Conservation (phyloP, 2,888 invertebrate genomes). For the Pachliopta kotzebuea region DNA sequence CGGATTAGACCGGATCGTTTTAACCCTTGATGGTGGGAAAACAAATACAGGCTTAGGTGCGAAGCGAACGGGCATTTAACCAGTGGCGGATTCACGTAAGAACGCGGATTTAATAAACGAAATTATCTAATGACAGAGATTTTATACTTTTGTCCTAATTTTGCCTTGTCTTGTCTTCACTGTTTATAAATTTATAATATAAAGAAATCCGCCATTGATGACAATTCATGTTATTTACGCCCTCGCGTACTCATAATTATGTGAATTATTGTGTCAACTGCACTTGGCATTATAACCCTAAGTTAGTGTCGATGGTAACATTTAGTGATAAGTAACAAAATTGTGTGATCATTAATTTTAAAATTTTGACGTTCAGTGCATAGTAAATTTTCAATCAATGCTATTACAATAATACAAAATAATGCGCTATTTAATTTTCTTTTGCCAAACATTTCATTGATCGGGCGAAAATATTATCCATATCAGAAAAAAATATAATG, state of each 20-base stretch:
- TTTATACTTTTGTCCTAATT: no score
- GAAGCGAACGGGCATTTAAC: slow-evolving; percentile 55
- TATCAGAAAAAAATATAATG: not conserved
- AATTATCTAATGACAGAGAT: not conserved
- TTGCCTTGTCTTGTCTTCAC: no score
- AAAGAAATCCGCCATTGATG: slow-evolving; percentile 17
- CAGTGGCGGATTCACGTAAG: slow-evolving; percentile 9
- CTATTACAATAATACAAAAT: not conserved
- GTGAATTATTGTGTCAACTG: slow-evolving; percentile 14
- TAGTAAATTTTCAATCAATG: not conserved
- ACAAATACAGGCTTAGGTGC: slow-evolving; percentile 72
- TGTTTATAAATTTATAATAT: not conserved
- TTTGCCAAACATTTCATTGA: not conserved
- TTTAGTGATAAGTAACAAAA: slow-evolving; percentile 16
- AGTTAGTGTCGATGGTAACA: slow-evolving; percentile 12
- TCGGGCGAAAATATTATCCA: not conserved
- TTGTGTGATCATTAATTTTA: not conserved
- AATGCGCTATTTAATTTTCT: not conserved
- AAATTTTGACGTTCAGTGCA: slow-evolving; percentile 1
- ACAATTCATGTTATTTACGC: slow-evolving; percentile 36
- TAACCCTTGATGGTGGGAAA: slow-evolving; percentile 70
- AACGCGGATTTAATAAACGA: not conserved
- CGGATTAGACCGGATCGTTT: slow-evolving; percentile 79
- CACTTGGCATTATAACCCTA: slow-evolving; percentile 10
- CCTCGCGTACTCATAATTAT: slow-evolving; percentile 33